Conservation (phyloP, 2,113 vertebrate species). For the Caloenas nicobarica region DNA sequence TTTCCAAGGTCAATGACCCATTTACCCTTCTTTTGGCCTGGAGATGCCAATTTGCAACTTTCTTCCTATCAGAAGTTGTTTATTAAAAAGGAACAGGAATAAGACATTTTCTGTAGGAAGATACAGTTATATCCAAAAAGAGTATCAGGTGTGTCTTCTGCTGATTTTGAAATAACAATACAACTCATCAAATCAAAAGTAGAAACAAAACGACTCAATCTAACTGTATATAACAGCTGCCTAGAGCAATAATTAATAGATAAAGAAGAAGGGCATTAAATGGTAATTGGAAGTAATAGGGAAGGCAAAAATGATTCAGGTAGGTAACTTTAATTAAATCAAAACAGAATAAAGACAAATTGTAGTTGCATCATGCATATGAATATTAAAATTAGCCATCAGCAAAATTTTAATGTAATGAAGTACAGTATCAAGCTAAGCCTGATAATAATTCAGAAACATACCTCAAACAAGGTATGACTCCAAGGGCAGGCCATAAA, state of each 20-base stretch:
- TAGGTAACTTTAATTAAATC: conserved; percentile 22
- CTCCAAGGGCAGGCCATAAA: neutral
- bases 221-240: conserved; percentile 35
- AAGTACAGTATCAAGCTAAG: neutral
- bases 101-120: neutral
- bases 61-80: neutral
- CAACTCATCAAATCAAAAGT: conserved; percentile 18
- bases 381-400: conserved; percentile 15
- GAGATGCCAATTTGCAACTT: neutral
- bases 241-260: conserved; percentile 40
- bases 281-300: conserved; percentile 12
- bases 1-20: neutral
- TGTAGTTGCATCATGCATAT: neutral
- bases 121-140: neutral
- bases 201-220: conserved; percentile 16
- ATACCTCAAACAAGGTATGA: neutral
- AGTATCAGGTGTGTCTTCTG: neutral
- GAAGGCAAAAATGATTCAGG: neutral
- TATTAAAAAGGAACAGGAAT: neutral
- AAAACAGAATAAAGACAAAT: conserved; percentile 9
- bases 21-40: neutral
- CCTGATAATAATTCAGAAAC: neutral
- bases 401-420: neutral
- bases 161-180: conserved; percentile 46
- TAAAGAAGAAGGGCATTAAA: conserved; percentile 19